Conservation (phyloP, 2,797 vertebrate genomes). For the Sylvia borin region DNA sequence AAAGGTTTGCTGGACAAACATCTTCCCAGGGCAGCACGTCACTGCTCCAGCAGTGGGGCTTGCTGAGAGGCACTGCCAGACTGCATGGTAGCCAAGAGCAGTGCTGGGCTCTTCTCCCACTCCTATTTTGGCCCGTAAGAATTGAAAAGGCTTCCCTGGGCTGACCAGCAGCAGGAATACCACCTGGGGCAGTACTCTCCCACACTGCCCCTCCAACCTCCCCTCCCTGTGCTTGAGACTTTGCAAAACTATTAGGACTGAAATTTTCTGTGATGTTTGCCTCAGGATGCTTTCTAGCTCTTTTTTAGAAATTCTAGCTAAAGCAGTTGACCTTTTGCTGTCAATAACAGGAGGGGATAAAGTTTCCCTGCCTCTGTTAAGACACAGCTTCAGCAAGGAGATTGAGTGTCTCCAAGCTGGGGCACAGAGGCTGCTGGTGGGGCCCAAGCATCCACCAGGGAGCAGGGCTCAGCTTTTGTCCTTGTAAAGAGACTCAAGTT, state of each 20-base stretch:
- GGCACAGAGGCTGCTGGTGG: background rate
- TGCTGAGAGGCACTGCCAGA: background rate
- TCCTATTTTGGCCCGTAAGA: background rate
- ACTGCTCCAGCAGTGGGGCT: accelerated
- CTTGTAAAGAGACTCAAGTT: background rate
- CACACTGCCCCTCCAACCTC: accelerated
- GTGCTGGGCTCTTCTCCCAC: accelerated
- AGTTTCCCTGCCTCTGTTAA: background rate
- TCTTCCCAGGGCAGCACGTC: accelerated
- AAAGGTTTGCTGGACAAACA: background rate
- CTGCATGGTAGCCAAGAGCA: background rate
- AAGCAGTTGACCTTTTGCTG: background rate
- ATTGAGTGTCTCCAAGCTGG: background rate
- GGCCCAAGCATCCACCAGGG: background rate
- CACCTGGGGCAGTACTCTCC: background rate
- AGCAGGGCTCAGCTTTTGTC: background rate
- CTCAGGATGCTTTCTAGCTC: background rate
- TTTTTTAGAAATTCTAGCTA: background rate
- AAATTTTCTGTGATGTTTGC: background rate
- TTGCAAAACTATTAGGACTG: background rate
- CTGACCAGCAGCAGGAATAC: background rate
- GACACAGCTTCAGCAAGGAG: background rate
- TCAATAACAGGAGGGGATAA: background rate
- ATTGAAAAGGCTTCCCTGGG: accelerated
- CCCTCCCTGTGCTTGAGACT: background rate